Conservation (phyloP, 2,888 invertebrate species). For the Caenorhabditis sinica region DNA sequence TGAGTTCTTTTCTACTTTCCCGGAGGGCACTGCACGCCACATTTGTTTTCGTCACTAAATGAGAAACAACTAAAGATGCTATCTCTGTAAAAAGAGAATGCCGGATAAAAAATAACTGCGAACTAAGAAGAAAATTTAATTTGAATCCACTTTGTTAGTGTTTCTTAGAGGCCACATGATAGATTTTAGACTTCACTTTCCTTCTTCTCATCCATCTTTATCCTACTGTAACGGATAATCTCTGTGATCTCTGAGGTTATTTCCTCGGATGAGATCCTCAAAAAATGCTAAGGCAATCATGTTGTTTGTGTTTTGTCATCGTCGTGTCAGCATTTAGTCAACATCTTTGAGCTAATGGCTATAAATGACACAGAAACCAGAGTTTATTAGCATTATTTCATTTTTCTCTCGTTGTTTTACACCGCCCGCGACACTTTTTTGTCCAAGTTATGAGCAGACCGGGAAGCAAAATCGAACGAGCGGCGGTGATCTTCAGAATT, state of each 20-base stretch:
- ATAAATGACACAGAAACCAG: conserved; percentile 39
- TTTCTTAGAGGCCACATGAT: conserved; percentile 2
- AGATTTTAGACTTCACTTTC: background rate
- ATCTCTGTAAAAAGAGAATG: conserved; percentile 30
- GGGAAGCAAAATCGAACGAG: conserved; percentile 17
- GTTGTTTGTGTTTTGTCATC: conserved; percentile 36
- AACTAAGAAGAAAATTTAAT: conserved; percentile 19
- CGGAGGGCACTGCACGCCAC: conserved; percentile 45
- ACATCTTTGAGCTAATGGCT: conserved; percentile 17
- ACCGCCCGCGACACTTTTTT: conserved; percentile 13
- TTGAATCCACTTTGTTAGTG: conserved; percentile 2
- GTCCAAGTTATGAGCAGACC: conserved; percentile 25
- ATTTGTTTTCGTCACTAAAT: conserved; percentile 53
- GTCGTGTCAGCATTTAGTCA: conserved; percentile 12
- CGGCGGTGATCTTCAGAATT: conserved; percentile 20
- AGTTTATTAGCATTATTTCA: conserved; percentile 60
- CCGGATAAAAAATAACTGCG: conserved; percentile 36
- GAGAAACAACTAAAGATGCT: conserved; percentile 36
- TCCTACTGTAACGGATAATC: conserved; percentile 14
- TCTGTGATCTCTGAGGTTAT: conserved; percentile 24
- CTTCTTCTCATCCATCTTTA: background rate
- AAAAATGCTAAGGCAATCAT: background rate
- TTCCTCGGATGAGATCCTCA: background rate
- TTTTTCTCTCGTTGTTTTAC: conserved; percentile 37
- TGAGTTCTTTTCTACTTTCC: conserved; percentile 47